Evolutionary conservation across 1,140 invertebrate species (phyloP), one percentile per base, ranked within the genome.

Genomic region (Stegodyphus dumicola): DNA sequence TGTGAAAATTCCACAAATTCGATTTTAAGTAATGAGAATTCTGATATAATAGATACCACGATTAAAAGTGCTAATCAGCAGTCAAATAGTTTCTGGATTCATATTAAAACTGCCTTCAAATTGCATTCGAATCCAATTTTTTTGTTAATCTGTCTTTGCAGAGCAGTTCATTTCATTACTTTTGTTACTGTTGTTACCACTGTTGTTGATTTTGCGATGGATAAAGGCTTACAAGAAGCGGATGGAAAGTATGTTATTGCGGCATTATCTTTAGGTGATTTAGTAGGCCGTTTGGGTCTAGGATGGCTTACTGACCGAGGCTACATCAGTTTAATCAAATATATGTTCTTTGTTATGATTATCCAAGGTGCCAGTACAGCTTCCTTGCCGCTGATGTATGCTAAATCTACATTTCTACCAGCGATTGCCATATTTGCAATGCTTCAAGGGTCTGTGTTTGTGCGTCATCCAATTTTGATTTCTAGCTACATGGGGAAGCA

Each of bases 121-220:
- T 5, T 83, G 7, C 54, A 73, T 33, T 6, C 15, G 15, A 83
- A 83, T 18, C 80, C 80, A 18, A 10, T 75, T 13, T 83, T 83
- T n/a, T 13, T 74, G 10, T 6, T 83, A 10, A 51, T 81, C 4
- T 81, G 52, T 7, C 9, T 73, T 5, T 60, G 69, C 10, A 52
- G 78, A 5, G 54, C 69, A 11, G 70, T 81, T 11, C 78, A 81
- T n/a, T 73, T 81, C 11, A 6, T 73, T 0, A 73, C 69, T 67
- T 67, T 67, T n/a, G 5, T 67, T 7, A 9, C 52, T 4, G 53
- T 18, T 4, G 15, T 76, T 13, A 76, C 73, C 10, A 48, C n/a
- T 33, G 18, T 76, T 15, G 73, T 76, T 5, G 73, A 56, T 48
- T 76, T 56, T 18, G 9, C 6, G 4, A 76, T 76, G 7, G 73